Conservation (phyloP, 2,888 invertebrate genomes). For the Eupithecia abbreviata region DNA sequence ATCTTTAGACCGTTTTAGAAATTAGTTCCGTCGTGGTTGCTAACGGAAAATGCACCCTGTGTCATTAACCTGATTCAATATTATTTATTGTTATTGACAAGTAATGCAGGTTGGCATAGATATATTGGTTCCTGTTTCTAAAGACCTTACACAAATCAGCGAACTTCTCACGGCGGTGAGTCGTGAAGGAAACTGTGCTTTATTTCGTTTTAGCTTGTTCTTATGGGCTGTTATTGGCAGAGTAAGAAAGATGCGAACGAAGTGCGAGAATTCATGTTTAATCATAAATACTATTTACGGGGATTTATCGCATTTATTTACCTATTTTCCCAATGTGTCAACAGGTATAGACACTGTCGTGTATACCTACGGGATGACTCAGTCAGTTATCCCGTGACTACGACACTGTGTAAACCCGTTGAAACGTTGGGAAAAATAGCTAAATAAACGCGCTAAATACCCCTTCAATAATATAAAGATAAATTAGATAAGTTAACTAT, state of each 20-base stretch:
- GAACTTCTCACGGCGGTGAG: conserved; percentile 32
- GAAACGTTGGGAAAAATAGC: no score
- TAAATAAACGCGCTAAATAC: no score
- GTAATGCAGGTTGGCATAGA: conserved; percentile 15
- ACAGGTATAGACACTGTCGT: no score
- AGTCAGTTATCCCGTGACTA: no score
- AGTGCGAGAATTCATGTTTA: no score
- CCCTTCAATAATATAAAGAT: no score
- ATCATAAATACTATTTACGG: no score
- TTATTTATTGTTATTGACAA: neutral
- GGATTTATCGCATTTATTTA: no score
- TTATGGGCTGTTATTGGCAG: conserved; percentile 12
- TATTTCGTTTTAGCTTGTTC: conserved; percentile 30
- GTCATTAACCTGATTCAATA: neutral
- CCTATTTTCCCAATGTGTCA: no score
- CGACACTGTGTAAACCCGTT: no score
- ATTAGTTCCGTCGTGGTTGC: neutral
- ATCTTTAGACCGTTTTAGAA: neutral
- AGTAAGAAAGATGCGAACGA: conserved; percentile 3
- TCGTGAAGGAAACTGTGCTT: conserved; percentile 31
- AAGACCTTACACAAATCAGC: conserved; percentile 29
- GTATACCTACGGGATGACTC: no score
- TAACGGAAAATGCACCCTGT: neutral
- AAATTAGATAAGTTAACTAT: no score
- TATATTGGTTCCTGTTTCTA: conserved; percentile 25